phyloP scores from a whole-genome alignment of 2,888 invertebrate genomes.

The Spisula subtruncata region DNA sequence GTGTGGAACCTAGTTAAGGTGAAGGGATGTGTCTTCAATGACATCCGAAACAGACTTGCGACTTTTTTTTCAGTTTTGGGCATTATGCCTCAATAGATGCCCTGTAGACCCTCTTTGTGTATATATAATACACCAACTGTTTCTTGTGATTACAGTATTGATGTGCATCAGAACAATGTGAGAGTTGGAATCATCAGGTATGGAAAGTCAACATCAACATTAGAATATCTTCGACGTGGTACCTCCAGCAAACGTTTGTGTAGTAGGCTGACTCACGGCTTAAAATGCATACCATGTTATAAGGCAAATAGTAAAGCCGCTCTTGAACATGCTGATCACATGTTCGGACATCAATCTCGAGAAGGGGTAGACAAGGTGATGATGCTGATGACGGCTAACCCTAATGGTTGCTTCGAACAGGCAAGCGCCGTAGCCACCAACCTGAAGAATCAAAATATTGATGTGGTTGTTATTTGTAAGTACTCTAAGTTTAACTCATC shows the following conservation, averaged over 20 bases:
- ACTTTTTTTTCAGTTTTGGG: not conserved
- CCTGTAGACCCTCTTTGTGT: not conserved
- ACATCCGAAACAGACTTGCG: too few relatives aligned
- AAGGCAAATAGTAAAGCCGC: conserved; percentile 23
- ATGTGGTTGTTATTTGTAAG: conserved; percentile 43
- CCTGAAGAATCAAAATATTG: conserved; percentile 22
- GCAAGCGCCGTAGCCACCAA: not conserved
- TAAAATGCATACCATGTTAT: not conserved
- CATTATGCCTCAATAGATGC: too few relatives aligned
- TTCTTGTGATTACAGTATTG: conserved; percentile 14
- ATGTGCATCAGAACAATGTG: conserved; percentile 17
- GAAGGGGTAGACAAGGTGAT: conserved; percentile 1
- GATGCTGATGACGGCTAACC: conserved; percentile 35
- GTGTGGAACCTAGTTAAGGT: too few relatives aligned
- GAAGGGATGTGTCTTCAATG: too few relatives aligned
- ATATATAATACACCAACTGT: not conserved
- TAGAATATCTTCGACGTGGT: conserved; percentile 21
- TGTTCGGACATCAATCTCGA: conserved; percentile 27
- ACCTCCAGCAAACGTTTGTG: not conserved
- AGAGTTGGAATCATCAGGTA: conserved; percentile 37
- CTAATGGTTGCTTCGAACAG: not conserved
- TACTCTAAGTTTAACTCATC: not conserved
- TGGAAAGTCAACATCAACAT: conserved; percentile 5
- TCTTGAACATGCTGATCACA: conserved; percentile 19
- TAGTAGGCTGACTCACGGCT: not conserved